Percentiles rank a stretch among this genome's conserved stretches.
Conservation (phyloP, 2,113 vertebrate species). For the Heterochromis multidens region DNA sequence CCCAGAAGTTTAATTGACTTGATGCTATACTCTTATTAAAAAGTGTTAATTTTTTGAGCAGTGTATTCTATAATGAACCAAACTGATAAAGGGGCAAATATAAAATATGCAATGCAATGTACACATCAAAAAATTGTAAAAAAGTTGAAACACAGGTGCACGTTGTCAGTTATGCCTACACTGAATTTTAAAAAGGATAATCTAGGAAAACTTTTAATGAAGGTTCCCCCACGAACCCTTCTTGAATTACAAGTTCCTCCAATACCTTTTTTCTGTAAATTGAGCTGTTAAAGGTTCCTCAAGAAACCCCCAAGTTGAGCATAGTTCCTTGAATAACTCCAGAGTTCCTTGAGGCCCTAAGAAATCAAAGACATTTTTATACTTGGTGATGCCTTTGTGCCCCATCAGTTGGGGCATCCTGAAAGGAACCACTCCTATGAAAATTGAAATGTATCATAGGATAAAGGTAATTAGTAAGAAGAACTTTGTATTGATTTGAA, state of each 20-base stretch:
- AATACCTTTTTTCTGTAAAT: not conserved
- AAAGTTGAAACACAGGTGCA: too few species aligned
- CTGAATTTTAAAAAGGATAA: not conserved
- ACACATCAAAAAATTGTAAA: too few species aligned
- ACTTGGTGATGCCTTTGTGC: not conserved
- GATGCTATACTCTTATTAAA: not conserved
- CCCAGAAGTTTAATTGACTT: not conserved
- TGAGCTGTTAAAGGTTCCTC: not conserved
- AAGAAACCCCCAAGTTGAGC: not conserved
- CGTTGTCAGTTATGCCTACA: not conserved
- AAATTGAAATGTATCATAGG: not conserved
- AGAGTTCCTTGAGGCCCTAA: rapidly evolving
- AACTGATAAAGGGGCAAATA: not conserved
- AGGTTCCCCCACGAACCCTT: not conserved
- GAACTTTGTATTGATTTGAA: not conserved
- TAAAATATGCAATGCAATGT: not conserved
- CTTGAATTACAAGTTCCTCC: not conserved
- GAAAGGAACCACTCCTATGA: rapidly evolving
- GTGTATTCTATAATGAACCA: not conserved
- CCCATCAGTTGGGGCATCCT: not conserved
- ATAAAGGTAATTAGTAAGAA: not conserved
- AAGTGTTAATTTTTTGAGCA: not conserved
- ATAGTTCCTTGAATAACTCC: too few species aligned
- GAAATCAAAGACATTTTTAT: not conserved
- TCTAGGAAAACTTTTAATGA: not conserved